Evolutionary conservation across 2,888 invertebrate genomes (phyloP).

Genomic region (Philaethria dido): DNA sequence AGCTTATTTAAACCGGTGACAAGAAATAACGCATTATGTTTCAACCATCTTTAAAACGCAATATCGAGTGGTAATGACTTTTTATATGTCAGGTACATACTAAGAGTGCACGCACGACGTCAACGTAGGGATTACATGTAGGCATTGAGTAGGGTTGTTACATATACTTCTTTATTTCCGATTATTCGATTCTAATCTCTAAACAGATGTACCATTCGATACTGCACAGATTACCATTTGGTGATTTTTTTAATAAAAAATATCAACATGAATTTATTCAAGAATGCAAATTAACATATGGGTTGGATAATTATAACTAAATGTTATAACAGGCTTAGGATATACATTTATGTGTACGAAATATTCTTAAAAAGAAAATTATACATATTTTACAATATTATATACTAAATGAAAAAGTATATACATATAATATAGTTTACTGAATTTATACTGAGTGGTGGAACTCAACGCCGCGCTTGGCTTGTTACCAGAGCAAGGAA

Average conservation of each 20-base stretch:
- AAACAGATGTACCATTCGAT: neutral
- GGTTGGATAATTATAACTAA: neutral
- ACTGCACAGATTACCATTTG: neutral
- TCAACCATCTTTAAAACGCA: conserved; percentile 29
- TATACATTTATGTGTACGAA: neutral
- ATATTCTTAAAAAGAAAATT: neutral
- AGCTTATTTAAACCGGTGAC: conserved; percentile 17
- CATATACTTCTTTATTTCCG: neutral
- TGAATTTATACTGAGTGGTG: too few relatives aligned
- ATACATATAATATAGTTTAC: too few relatives aligned
- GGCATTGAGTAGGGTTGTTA: neutral
- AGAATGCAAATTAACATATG: neutral
- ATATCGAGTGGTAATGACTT: conserved; percentile 29
- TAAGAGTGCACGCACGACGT: neutral
- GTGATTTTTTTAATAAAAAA: neutral
- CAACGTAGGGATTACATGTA: neutral
- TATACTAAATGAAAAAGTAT: too few relatives aligned
- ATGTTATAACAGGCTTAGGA: neutral
- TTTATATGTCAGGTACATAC: conserved; percentile 21
- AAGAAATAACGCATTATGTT: conserved; percentile 10
- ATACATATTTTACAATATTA: too few relatives aligned
- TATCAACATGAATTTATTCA: conserved; percentile 1
- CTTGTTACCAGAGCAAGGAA: too few relatives aligned
- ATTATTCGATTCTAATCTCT: neutral
- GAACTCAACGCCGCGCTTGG: too few relatives aligned